Base-by-base conservation (phyloP, 2,888 invertebrate genomes). In the Neoascia interrupta region DNA sequence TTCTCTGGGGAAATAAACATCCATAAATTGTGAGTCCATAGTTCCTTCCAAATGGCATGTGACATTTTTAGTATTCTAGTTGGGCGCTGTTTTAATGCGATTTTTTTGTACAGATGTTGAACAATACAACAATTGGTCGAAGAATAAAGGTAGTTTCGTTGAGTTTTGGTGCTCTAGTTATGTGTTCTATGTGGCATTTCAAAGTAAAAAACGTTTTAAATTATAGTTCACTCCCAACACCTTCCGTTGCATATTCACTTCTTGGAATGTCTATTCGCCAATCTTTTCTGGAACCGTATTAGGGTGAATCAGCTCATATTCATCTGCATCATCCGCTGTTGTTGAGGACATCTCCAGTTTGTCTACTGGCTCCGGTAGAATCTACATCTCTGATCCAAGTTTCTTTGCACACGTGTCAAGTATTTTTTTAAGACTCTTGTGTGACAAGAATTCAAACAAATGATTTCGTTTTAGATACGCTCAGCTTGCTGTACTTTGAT, bases 81-180 rank as follows among this genome's bases (percentile, higher is more conserved):
- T 26, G 26, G 26, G 8, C 8, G 8, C 8, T 26, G 5, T 8
- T 8, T 5, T 3, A 34, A 5, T n/a, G 3, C 6, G 3, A 53
- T 13, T 21, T 54, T 39, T 5, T 37, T 61, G n/a, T 39, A 49
- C 13, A 49, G 19, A 11, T 28, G 49, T 8, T 61, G 61, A 3
- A 61, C 13, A 23, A 61, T 61, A 19, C 49, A 39, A 26, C 39
- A 11, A 16, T 37, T 23, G 36, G 34, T 34, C 41, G 34, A 10
- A 43, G 31, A 6, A 43, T 58, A 10, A 28, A 58, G 5, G 31
- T 31, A 28, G 58, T 41, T 41, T 6, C 58, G 5, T 28, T 39
- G 8, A 23, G 3, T 26, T 4, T 26, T 36, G 13, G 6, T 13
- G 37, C 37, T 2, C 21, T 43, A 1, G 5, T 43, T 43, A 19